Conservation (phyloP, 2,797 vertebrate genomes). For the Labroides dimidiatus region DNA sequence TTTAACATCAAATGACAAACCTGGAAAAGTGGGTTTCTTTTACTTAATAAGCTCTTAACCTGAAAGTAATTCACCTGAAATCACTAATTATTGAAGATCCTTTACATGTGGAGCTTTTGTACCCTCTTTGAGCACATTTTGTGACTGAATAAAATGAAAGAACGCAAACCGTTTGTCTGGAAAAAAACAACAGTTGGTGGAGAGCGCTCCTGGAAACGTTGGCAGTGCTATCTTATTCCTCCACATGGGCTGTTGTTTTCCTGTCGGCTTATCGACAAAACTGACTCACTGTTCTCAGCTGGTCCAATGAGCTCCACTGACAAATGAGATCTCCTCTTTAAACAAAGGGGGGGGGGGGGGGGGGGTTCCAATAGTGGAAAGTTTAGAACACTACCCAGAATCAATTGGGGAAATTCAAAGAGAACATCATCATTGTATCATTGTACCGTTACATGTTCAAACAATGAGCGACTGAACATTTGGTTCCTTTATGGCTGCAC, state of each 20-base stretch:
- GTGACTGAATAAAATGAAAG: constrained; percentile 19
- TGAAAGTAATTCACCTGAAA: neutral
- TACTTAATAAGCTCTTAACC: neutral
- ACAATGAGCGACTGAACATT: constrained; percentile 17
- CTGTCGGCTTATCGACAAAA: constrained; percentile 75
- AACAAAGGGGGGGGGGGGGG: constrained; percentile 65
- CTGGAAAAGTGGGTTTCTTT: neutral
- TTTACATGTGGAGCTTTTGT: constrained; percentile 2
- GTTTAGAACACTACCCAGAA: constrained; percentile 34
- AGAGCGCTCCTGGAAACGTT: constrained; percentile 76
- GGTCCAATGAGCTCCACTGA: constrained; percentile 73
- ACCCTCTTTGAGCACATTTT: constrained; percentile 12
- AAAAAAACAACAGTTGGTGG: constrained; percentile 38
- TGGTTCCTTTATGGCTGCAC: constrained; percentile 41
- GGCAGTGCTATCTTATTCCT: constrained; percentile 79
- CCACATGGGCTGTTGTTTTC: constrained; percentile 81
- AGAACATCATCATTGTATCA: constrained; percentile 16
- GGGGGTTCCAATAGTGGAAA: constrained; percentile 71
- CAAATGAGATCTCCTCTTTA: constrained; percentile 73
- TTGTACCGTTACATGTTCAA: neutral
- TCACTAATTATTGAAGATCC: constrained; percentile 1
- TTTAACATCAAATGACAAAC: constrained; percentile 15
- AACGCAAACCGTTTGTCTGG: constrained; percentile 41
- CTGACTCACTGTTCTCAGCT: constrained; percentile 74
- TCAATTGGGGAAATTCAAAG: constrained; percentile 33